Conservation (phyloP, 2,888 invertebrate genomes). For the Phorcus lineatus region DNA sequence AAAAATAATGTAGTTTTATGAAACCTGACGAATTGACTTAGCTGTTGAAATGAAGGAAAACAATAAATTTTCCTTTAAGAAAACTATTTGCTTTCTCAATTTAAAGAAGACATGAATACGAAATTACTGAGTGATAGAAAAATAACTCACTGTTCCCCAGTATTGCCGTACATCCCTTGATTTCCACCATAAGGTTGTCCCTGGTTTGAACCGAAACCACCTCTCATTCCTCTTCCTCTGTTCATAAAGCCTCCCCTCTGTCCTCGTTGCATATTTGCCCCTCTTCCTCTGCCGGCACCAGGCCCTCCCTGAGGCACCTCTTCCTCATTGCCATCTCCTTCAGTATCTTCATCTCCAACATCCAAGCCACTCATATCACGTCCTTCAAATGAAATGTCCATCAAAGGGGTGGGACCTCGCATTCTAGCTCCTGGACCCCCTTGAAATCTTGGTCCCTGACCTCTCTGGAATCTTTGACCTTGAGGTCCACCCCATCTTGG, state of each 20-base stretch:
- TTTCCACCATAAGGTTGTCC: not conserved
- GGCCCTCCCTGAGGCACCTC: not conserved
- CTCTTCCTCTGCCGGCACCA: constrained; percentile 22
- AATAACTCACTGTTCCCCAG: not conserved
- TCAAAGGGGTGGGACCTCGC: constrained; percentile 12
- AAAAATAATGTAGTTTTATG: too few relatives aligned
- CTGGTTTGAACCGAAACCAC: constrained; percentile 18
- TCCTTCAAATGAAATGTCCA: constrained; percentile 27
- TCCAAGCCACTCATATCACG: constrained; percentile 27
- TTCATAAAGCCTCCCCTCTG: constrained; percentile 14
- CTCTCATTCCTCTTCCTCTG: not conserved
- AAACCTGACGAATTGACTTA: too few relatives aligned
- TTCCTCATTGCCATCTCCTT: constrained; percentile 20
- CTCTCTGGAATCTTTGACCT: constrained; percentile 10
- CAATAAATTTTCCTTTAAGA: too few relatives aligned
- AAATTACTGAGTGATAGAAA: too few relatives aligned
- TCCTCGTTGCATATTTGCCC: not conserved
- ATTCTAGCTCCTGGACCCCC: not conserved
- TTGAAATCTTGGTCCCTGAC: constrained; percentile 5
- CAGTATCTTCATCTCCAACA: constrained; percentile 4
- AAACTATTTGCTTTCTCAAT: too few relatives aligned
- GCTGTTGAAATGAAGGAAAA: too few relatives aligned
- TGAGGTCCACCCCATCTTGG: not conserved
- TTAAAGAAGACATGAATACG: too few relatives aligned
- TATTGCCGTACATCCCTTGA: not conserved